Base-by-base conservation (phyloP, 1,140 invertebrate genomes). In the Microplitis demolitor region DNA sequence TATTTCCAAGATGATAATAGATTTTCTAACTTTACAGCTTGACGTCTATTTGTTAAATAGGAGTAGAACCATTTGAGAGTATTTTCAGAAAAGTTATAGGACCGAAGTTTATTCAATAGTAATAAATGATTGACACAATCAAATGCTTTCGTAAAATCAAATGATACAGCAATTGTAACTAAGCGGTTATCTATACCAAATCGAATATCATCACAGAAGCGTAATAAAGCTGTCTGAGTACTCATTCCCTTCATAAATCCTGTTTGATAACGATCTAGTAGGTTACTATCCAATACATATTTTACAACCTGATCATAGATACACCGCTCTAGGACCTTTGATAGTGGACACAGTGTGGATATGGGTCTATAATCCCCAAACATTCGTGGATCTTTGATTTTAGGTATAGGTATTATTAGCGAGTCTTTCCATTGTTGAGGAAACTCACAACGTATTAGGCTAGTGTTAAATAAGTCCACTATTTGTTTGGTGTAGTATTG, bases 141-240 rank as follows among this genome's bases (percentile, higher is more conserved):
- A 37, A 76, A 76, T 14, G 72, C 69, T 63, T 71, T 74, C 24
- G 24, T 67, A 31, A 76, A 63, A 50, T 74, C 75, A 53, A 72
- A 66, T 33, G 61, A 75, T 4, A 75, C 54, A 11, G 63, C 69
- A 54, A 66, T 62, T 6, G 62, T 58, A 50, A 73, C 16, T 31
- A 33, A 3, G 1, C 9, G 24, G 3, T 31, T 33, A 11, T 69
- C 51, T 56, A 69, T 33, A 4, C 24, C 66, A n/a, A 1, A 3
- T 6, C 66, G 66, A 3, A 69, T n/a, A n/a, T n/a, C n/a, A n/a
- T n/a, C n/a, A n/a, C n/a, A n/a, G n/a, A n/a, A n/a, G n/a, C n/a
- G n/a, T 6, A 69, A 2, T 4, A 69, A 9, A 8, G 53, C 53
- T 16, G 51, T 54, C 35, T 69, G 53, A 2, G 33, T 69, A n/a